Evolutionary conservation across 37 sponge, comb jelly and placozoan species (phyloP).

Genomic region (Halisarca cf. caerulea): DNA sequence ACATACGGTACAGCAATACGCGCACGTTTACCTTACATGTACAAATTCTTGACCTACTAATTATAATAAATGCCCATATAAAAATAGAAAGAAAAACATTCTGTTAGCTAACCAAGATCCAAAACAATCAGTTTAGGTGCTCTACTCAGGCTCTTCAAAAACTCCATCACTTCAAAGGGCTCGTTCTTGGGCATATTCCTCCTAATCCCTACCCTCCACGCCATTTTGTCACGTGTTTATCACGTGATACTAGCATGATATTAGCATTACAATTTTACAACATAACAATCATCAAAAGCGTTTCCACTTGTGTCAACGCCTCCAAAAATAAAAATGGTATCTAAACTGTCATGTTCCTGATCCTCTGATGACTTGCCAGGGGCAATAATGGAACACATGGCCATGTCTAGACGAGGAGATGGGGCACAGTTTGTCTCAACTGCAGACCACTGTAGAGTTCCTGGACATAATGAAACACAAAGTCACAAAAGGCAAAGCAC

Average conservation of each 20-base stretch:
- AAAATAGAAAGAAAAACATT: neutral
- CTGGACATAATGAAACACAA: slow-evolving; percentile 8
- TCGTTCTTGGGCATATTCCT: neutral
- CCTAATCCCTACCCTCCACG: neutral
- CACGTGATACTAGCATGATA: no score
- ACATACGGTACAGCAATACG: neutral
- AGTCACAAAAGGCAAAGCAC: neutral
- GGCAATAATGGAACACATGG: slow-evolving; percentile 38
- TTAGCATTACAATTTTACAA: no score
- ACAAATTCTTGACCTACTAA: no score
- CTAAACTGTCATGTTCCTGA: neutral
- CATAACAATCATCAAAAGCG: slow-evolving; percentile 47
- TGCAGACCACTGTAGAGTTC: slow-evolving; percentile 27
- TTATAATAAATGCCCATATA: neutral
- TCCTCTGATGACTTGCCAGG: neutral
- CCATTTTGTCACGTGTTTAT: neutral
- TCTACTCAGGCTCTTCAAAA: neutral
- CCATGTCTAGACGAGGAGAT: slow-evolving; percentile 58
- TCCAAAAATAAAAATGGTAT: slow-evolving; percentile 56
- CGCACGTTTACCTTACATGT: neutral
- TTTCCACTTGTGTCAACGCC: slow-evolving; percentile 64
- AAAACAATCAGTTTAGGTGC: slow-evolving; percentile 7
- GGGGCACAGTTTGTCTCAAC: slow-evolving; percentile 27
- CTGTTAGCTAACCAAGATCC: slow-evolving; percentile 5
- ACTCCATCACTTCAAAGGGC: neutral